These are phyloP conservation scores for Subacronicta megacephala DNA, from an alignment of 2,888 invertebrate species.

Conservation along the genomic window DNA sequence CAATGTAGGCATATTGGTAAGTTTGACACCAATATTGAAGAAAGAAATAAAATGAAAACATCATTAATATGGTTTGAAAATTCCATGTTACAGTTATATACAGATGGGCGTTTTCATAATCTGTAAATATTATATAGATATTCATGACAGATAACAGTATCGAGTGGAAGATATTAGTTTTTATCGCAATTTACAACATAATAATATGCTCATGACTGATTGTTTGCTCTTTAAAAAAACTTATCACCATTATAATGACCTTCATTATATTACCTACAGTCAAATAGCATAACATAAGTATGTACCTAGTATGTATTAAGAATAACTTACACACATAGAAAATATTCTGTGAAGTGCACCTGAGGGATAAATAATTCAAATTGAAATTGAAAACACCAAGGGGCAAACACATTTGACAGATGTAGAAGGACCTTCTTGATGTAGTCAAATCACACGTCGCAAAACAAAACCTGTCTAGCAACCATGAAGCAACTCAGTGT, in stretches of 20 bases:
- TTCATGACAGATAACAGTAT: conserved; percentile 10
- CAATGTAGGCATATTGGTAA: too few relatives aligned
- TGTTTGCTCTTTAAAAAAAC: conserved; percentile 3
- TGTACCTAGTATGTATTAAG: too few relatives aligned
- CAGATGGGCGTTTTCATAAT: too few relatives aligned
- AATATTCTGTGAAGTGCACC: too few relatives aligned
- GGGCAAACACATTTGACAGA: conserved; percentile 18
- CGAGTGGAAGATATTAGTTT: conserved; percentile 1
- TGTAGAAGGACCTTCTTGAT: too few relatives aligned
- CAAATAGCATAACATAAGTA: too few relatives aligned
- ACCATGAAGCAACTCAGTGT: conserved; percentile 18
- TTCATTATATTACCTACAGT: not conserved
- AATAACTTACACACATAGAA: too few relatives aligned
- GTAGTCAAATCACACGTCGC: conserved; percentile 34
- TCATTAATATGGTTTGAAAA: too few relatives aligned
- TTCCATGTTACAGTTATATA: too few relatives aligned
- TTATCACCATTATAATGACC: conserved; percentile 20
- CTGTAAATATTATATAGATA: not conserved
- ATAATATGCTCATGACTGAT: conserved; percentile 19
- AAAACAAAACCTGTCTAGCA: conserved; percentile 48
- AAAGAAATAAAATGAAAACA: too few relatives aligned
- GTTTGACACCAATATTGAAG: too few relatives aligned
- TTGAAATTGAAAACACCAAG: conserved; percentile 10
- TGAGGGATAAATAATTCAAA: conserved; percentile 1
- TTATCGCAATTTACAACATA: conserved; percentile 27